Evolutionary conservation across 2,113 vertebrate genomes (phyloP).

Genomic region (Elgaria multicarinata): DNA sequence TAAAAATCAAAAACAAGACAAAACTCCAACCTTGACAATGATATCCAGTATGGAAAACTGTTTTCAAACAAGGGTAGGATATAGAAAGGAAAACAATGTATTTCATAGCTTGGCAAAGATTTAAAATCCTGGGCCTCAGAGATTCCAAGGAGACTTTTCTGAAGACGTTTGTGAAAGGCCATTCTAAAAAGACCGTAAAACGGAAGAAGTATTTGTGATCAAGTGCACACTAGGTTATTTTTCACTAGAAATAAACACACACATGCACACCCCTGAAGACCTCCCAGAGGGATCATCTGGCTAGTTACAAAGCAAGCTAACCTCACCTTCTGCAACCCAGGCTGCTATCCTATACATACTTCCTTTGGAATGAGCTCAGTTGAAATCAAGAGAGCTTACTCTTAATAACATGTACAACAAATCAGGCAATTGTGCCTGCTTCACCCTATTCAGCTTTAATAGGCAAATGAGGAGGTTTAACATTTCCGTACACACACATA

Average conservation of each 20-base stretch:
- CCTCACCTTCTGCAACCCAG: neutral
- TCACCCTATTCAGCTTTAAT: too few species aligned
- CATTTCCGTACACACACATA: neutral
- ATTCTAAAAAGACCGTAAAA: neutral
- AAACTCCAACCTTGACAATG: slow-evolving; percentile 54
- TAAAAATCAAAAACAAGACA: slow-evolving; percentile 39
- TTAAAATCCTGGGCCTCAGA: slow-evolving; percentile 37
- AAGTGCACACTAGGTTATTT: neutral
- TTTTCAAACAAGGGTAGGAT: slow-evolving; percentile 43
- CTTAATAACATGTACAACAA: neutral
- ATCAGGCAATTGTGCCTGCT: neutral
- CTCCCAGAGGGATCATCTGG: neutral
- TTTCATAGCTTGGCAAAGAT: slow-evolving; percentile 58
- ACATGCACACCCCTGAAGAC: neutral
- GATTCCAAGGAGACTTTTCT: slow-evolving; percentile 49
- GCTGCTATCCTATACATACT: neutral
- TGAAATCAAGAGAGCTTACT: neutral
- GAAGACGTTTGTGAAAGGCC: slow-evolving; percentile 29
- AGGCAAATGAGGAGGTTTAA: neutral
- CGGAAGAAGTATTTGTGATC: neutral
- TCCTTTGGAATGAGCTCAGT: neutral
- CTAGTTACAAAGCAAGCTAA: too few species aligned
- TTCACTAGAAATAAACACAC: neutral
- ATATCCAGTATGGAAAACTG: slow-evolving; percentile 58
- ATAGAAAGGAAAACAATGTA: slow-evolving; percentile 52